Conservation (phyloP, 2,797 vertebrate species). For the Melanogrammus aeglefinus region DNA sequence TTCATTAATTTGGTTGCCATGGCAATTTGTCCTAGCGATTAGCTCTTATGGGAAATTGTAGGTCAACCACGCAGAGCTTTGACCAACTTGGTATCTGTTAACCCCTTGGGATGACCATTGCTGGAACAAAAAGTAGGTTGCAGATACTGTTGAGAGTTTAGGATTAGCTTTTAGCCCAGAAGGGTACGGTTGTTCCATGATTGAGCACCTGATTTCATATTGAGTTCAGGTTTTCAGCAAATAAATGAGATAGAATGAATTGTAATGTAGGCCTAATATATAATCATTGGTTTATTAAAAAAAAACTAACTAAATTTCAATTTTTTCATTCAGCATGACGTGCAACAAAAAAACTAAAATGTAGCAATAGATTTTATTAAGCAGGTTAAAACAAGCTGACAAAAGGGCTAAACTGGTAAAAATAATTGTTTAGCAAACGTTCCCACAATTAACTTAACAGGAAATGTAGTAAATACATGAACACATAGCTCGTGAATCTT, state of each 20-base stretch:
- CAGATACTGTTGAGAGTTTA: not conserved
- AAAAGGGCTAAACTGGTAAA: conserved; percentile 14
- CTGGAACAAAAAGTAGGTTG: not conserved
- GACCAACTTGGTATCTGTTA: not conserved
- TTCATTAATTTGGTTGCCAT: conserved; percentile 37
- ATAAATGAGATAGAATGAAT: not conserved
- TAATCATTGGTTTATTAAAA: not conserved
- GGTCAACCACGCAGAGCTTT: conserved; percentile 12
- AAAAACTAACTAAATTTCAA: not conserved
- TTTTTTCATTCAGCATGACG: not conserved
- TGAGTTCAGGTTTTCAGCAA: not conserved
- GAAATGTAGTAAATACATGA: not conserved
- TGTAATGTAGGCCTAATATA: not conserved
- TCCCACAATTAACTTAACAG: conserved; percentile 1
- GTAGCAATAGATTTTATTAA: conserved; percentile 68
- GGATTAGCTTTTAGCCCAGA: not conserved
- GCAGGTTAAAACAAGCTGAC: conserved; percentile 57
- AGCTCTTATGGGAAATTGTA: conserved; percentile 5
- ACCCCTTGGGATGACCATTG: not conserved
- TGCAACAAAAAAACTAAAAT: conserved; percentile 16
- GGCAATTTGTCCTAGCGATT: conserved; percentile 23
- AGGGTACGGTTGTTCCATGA: not conserved
- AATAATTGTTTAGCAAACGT: not conserved
- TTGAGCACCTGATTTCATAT: not conserved
- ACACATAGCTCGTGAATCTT: not conserved